phyloP scores from a whole-genome alignment of 2,113 vertebrate species.

The Leucopsar rothschildi region DNA sequence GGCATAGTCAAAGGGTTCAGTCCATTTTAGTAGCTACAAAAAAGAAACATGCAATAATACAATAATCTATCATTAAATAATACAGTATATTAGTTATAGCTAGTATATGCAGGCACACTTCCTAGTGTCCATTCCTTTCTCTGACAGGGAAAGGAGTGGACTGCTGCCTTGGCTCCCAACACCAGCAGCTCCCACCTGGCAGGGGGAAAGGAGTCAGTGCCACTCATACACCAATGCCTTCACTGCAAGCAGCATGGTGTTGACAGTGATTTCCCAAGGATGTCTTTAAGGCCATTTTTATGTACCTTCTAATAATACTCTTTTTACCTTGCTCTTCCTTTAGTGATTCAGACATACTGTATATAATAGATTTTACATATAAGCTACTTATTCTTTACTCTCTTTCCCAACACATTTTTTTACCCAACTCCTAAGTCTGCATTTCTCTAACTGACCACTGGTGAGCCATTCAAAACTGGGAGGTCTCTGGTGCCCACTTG shows the following conservation, averaged over 20 bases:
- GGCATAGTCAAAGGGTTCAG: neutral
- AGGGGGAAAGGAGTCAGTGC: neutral
- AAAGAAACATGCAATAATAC: neutral
- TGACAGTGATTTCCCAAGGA: neutral
- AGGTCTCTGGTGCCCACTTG: no score
- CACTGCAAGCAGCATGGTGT: neutral
- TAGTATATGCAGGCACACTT: neutral
- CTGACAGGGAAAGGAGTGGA: neutral
- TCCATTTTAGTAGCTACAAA: neutral
- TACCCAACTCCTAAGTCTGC: neutral
- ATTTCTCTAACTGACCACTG: neutral
- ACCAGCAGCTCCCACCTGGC: neutral
- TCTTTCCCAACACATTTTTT: neutral
- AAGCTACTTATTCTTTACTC: neutral
- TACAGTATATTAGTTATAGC: neutral
- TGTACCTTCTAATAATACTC: neutral
- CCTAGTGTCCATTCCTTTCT: neutral
- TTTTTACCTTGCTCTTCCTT: neutral
- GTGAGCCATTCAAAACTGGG: neutral
- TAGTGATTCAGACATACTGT: neutral
- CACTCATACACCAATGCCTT: neutral
- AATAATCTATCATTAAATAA: neutral
- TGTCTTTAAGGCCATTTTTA: neutral
- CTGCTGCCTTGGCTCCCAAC: neutral
- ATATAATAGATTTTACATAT: neutral